Evolutionary conservation across 2,797 vertebrate species (phyloP).

Genomic region (Phoeniculus purpureus): DNA sequence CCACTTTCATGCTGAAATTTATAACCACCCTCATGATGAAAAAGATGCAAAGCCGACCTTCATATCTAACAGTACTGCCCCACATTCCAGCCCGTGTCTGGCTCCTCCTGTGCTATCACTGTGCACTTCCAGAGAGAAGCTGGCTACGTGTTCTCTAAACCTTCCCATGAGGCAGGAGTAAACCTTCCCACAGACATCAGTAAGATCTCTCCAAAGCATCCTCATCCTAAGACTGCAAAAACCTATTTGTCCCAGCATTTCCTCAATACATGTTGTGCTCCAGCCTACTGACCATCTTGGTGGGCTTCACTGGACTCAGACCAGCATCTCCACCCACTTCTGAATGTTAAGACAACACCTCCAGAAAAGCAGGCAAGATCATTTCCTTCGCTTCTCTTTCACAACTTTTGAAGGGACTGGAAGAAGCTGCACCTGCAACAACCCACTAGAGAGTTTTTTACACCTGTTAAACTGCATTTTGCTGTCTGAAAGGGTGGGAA

Average conservation of each 20-base stretch:
- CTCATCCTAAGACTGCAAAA: neutral
- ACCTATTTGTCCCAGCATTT: fast-evolving
- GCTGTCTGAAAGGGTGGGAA: neutral
- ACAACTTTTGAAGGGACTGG: neutral
- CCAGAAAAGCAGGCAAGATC: fast-evolving
- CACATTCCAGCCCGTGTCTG: neutral
- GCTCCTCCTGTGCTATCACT: neutral
- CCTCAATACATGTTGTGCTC: neutral
- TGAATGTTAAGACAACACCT: neutral
- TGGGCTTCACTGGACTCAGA: neutral
- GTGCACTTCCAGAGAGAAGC: neutral
- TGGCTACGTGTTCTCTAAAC: neutral
- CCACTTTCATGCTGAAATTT: neutral
- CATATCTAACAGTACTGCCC: neutral
- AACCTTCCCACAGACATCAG: neutral
- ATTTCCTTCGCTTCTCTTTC: neutral
- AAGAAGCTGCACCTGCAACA: neutral
- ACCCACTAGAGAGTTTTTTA: neutral
- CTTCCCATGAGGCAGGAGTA: neutral
- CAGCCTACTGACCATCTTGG: fast-evolving
- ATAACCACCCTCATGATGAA: neutral
- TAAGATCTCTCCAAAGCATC: neutral
- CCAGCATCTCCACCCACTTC: neutral
- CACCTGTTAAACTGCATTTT: neutral
- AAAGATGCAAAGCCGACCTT: neutral